Evolutionary conservation across 2,888 invertebrate genomes (phyloP), one percentile per base, ranked within the genome.

Genomic region (Morinoia aosen): DNA sequence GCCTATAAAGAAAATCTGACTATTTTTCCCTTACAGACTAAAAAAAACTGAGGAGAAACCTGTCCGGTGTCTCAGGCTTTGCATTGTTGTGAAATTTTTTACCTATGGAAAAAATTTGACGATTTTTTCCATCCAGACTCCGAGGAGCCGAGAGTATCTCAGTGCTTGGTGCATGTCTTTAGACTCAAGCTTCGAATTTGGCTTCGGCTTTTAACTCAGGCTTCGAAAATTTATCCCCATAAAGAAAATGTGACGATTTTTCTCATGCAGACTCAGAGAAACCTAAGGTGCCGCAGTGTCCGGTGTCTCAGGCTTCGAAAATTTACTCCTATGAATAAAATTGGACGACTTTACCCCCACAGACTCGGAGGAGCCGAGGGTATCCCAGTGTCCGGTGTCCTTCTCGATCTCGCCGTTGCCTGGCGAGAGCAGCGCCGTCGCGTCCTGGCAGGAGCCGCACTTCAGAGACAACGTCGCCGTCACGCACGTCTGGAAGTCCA

Each of bases 401-500:
- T 98, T 98, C 97, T 98, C 98, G 96, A 98, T 98, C 57, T 97
- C 97, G 40, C 97, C 98, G 95, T 97, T 97, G 94, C 97, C 97
- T 33, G 97, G 98, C 91, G 98, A 98, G 97, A 97, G 97, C 0
- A 97, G 97, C 95, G 97, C 98, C 58, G 97, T 97, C 91, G 97
- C 98, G 93, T 97, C 97, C 96, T 98, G 98, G 98, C 97, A 97
- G 91, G 98, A 98, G 97, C 98, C 98, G 0, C 97, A 97, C 91
- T 98, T 98, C 97, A 97, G 97, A 58, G 98, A 98, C 97, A 98
- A 98, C 97, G 98, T 98, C 88, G 97, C 97, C 95, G 97, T 98
- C 57, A 97, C 97, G 95, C 97, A 97, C 95, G 97, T 98, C 93
- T 98, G 98, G 97, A 98, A 98, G 97, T 98, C 98, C 14, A 98